Percentiles rank a stretch among this genome's conserved stretches.
Evolutionary conservation across 2,113 vertebrate genomes (phyloP).

Genomic region (Sigmodon hispidus): DNA sequence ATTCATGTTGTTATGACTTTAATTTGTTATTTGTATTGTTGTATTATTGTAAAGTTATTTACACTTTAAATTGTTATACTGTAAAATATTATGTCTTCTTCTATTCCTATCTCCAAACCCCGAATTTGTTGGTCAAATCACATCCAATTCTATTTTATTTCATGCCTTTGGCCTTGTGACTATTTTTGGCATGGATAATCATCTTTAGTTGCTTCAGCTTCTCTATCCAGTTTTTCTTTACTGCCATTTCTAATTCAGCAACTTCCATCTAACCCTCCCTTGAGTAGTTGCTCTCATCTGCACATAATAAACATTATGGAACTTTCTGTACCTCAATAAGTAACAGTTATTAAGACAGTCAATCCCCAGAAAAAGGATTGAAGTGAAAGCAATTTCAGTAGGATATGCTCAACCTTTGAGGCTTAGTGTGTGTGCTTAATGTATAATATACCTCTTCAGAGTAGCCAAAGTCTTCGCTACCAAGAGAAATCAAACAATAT

Average conservation of each 20-base stretch:
- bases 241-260: not conserved
- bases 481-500: not conserved
- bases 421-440: not conserved
- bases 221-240: not conserved
- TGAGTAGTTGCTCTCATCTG: not conserved
- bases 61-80: no score
- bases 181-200: not conserved
- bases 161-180: not conserved
- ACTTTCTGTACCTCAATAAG: not conserved
- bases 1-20: not conserved
- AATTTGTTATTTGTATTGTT: not conserved
- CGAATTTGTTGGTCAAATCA: not conserved
- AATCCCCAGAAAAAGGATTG: not conserved
- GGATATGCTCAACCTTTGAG: not conserved
- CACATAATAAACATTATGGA: not conserved
- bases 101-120: not conserved
- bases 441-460: not conserved
- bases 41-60: no score
- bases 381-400: not conserved
- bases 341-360: not conserved
- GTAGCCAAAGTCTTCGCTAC: not conserved
- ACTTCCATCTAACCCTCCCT: not conserved
- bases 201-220: not conserved
- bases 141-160: not conserved
- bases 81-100: not conserved